Percentiles rank a stretch among this genome's conserved stretches.
Evolutionary conservation across 92 coral and sea anemone species (phyloP).

Genomic region (Anthopleura xanthogrammica): DNA sequence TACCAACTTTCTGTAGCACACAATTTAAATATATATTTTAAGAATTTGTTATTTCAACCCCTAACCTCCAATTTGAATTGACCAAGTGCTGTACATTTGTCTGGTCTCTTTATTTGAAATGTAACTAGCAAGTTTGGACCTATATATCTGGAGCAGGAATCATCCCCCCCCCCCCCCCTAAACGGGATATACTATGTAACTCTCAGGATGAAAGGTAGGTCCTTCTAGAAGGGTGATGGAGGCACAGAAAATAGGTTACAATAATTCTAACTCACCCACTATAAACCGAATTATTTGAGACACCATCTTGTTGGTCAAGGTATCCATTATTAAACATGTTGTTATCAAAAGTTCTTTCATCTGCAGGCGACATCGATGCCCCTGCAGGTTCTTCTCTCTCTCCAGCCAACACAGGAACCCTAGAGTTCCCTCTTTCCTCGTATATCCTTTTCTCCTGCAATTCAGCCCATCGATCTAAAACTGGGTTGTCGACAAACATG

Average conservation of each 20-base stretch:
- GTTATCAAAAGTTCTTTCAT: slow-evolving; percentile 48
- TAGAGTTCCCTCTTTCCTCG: slow-evolving; percentile 27
- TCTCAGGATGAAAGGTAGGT: too few species aligned
- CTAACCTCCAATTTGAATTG: too few species aligned
- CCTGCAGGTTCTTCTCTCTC: slow-evolving; percentile 73
- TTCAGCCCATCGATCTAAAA: slow-evolving; percentile 90
- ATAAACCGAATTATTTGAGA: slow-evolving; percentile 52
- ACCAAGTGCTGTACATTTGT: too few species aligned
- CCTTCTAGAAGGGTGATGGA: too few species aligned
- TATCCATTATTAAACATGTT: slow-evolving; percentile 8
- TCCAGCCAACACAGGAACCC: background rate
- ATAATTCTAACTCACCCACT: slow-evolving; percentile 52
- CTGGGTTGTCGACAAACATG: slow-evolving; percentile 81
- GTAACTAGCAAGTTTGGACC: too few species aligned
- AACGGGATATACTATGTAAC: too few species aligned
- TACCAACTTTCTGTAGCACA: too few species aligned
- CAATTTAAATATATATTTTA: background rate
- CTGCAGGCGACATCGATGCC: slow-evolving; percentile 76
- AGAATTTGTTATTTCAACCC: too few species aligned
- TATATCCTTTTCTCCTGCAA: slow-evolving; percentile 62
- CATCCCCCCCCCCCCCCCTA: too few species aligned
- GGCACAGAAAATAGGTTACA: background rate
- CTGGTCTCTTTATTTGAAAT: too few species aligned
- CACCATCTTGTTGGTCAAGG: slow-evolving; percentile 45
- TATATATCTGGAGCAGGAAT: too few species aligned